Percentiles rank a stretch among this genome's conserved stretches.
Conservation (phyloP, 2,113 vertebrate genomes). For the Lepus europaeus region DNA sequence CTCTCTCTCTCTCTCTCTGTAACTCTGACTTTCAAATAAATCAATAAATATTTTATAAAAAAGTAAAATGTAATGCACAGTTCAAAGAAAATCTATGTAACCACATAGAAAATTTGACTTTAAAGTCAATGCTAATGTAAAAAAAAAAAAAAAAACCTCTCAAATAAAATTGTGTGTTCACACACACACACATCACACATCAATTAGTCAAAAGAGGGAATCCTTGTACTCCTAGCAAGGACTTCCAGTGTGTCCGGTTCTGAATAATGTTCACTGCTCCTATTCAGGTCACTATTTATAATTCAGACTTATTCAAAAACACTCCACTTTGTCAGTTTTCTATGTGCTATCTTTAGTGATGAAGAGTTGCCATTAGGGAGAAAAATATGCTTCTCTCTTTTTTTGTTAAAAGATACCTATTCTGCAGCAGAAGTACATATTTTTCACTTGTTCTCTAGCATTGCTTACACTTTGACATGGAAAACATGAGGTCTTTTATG, state of each 20-base stretch:
- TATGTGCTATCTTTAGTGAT: conserved; percentile 72
- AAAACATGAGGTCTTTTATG: conserved; percentile 75
- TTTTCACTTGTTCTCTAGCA: conserved; percentile 71
- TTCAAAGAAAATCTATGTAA: conserved; percentile 2
- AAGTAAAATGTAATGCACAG: background rate
- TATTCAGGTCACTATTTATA: conserved; percentile 68
- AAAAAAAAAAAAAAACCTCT: background rate
- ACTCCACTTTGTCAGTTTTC: conserved; percentile 61
- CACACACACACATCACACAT: background rate
- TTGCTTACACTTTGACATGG: conserved; percentile 78
- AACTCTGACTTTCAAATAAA: too few species aligned
- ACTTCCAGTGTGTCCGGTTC: background rate
- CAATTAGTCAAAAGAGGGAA: background rate
- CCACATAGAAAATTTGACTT: background rate
- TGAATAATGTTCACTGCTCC: conserved; percentile 26
- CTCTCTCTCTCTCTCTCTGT: too few species aligned
- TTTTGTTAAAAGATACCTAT: conserved; percentile 67
- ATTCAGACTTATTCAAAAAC: conserved; percentile 71
- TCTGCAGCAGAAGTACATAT: conserved; percentile 34
- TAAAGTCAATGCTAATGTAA: background rate
- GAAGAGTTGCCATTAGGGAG: conserved; percentile 63
- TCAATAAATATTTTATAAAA: too few species aligned
- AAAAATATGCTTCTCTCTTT: conserved; percentile 42
- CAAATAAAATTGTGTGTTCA: background rate
- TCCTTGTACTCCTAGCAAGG: background rate